Conservation (phyloP, 2,113 vertebrate species). For the human region GRCh38 chr3:18656001-18656500, state of each 20-base stretch:
- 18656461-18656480: constrained; percentile 59
- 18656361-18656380: neutral
- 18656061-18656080: neutral
- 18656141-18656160: neutral
- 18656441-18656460: constrained; percentile 50
- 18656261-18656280: neutral
- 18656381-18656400: neutral
- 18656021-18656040: neutral
- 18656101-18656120: neutral
- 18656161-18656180: neutral
- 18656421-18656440: neutral
- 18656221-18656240: neutral
- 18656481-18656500: constrained; percentile 6
- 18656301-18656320: neutral
- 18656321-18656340: neutral
- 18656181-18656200: neutral
- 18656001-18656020: neutral
- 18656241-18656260: neutral
- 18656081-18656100: neutral
- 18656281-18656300: neutral
- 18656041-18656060: neutral
- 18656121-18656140: neutral
- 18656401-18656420: neutral
- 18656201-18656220: neutral
- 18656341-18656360: neutral